A percentile compares a stretch with the other conserved stretches of the same genome.
Conservation (phyloP, 64 coral and sea anemone species). For the Catalaphyllia jardinei region DNA sequence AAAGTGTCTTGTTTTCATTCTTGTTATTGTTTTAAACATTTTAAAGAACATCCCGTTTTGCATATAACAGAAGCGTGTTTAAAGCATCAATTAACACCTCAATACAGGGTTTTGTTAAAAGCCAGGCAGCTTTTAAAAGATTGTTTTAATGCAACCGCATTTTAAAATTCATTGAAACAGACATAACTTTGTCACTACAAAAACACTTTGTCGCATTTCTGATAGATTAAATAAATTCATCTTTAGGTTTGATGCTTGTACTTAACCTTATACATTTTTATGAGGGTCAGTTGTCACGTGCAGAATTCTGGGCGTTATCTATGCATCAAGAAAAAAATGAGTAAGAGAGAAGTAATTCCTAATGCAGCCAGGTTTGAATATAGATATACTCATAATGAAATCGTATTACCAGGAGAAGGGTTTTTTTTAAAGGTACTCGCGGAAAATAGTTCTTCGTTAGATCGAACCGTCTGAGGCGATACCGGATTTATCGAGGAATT, state of each 20-base stretch:
- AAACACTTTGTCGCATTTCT: neutral
- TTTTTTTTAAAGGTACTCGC: too few relatives aligned
- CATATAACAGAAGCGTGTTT: conserved; percentile 27
- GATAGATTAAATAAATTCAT: neutral
- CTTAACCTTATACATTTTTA: neutral
- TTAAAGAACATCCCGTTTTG: conserved; percentile 26
- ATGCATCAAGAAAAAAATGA: neutral
- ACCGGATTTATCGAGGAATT: too few relatives aligned
- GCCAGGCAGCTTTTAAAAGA: conserved; percentile 17
- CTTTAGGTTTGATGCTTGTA: neutral
- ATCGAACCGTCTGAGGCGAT: too few relatives aligned
- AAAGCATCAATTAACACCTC: conserved; percentile 30
- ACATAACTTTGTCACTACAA: neutral
- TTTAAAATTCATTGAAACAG: conserved; percentile 19
- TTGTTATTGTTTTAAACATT: conserved; percentile 15
- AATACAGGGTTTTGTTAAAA: conserved; percentile 17
- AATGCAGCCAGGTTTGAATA: too few relatives aligned
- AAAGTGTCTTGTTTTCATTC: neutral
- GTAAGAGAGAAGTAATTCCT: too few relatives aligned
- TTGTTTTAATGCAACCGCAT: neutral
- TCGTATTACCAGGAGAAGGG: too few relatives aligned
- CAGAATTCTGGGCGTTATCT: neutral
- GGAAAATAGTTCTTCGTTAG: too few relatives aligned
- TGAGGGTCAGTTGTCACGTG: too few relatives aligned
- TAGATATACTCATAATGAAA: too few relatives aligned